Percentiles rank a stretch among this genome's conserved stretches.
Evolutionary conservation across 2,113 vertebrate species (phyloP).

Genomic region (Mus musculus): DNA sequence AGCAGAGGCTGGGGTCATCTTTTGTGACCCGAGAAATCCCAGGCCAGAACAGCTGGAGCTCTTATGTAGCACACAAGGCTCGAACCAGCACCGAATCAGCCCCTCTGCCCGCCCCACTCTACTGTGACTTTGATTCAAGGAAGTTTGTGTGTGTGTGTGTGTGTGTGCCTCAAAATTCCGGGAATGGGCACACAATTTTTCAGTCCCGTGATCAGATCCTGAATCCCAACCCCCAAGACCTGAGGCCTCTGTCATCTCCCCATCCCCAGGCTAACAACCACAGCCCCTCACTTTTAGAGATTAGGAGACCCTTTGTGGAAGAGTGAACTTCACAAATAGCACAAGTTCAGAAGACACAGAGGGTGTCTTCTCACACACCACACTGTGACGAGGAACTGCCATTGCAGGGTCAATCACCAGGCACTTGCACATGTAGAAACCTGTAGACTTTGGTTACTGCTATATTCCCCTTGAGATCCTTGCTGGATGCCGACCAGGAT

Average conservation of each 20-base stretch:
- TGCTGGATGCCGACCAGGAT: background rate
- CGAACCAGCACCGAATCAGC: conserved; percentile 86
- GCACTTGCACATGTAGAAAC: conserved; percentile 42
- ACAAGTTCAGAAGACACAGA: conserved; percentile 61
- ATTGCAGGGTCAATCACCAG: background rate
- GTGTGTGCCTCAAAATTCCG: background rate
- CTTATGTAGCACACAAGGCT: conserved; percentile 90
- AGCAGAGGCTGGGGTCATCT: conserved; percentile 68
- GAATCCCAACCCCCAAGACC: conserved; percentile 1
- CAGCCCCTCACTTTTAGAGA: conserved; percentile 46
- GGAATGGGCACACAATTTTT: conserved; percentile 83
- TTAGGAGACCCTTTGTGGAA: conserved; percentile 78
- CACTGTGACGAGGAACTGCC: background rate
- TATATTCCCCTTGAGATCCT: conserved; percentile 50
- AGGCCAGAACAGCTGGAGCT: conserved; percentile 69
- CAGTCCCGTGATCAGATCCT: conserved; percentile 60
- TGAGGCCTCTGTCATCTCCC: background rate
- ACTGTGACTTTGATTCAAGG: conserved; percentile 84
- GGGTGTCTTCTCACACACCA: background rate
- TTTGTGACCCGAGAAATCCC: conserved; percentile 75
- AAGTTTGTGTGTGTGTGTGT: background rate
- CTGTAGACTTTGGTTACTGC: conserved; percentile 46
- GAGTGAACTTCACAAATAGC: conserved; percentile 76
- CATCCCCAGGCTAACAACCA: background rate
- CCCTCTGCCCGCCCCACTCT: conserved; percentile 86